Evolutionary conservation across 2,797 vertebrate species (phyloP).

Genomic region (Acanthurus leucopareius): DNA sequence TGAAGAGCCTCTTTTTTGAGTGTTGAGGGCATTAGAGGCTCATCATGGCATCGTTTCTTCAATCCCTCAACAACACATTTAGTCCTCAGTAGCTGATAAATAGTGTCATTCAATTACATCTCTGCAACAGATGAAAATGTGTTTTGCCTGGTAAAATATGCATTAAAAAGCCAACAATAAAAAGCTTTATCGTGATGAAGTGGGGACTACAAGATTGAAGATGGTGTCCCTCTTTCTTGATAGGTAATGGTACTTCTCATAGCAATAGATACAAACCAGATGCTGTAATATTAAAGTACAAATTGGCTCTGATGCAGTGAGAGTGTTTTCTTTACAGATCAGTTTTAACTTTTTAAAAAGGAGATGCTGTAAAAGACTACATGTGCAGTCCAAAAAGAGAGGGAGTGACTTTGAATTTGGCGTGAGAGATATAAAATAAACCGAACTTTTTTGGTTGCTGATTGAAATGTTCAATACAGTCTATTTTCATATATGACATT

Average conservation of each 20-base stretch:
- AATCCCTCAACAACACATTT: not conserved
- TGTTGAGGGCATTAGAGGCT: not conserved
- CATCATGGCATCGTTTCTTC: constrained; percentile 18
- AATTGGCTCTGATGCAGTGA: not conserved
- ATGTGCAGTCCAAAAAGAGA: not conserved
- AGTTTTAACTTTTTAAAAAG: not conserved
- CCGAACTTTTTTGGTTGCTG: not conserved
- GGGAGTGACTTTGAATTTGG: no score
- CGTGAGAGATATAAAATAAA: not conserved
- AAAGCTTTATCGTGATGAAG: not conserved
- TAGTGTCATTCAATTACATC: not conserved
- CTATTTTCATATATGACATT: not conserved
- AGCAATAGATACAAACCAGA: constrained; percentile 1
- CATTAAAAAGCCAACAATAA: not conserved
- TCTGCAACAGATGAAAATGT: not conserved
- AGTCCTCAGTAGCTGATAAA: not conserved
- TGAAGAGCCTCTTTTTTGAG: not conserved
- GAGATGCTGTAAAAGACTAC: not conserved
- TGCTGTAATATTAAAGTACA: not conserved
- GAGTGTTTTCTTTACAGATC: not conserved
- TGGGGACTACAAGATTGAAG: not conserved
- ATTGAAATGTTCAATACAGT: not conserved
- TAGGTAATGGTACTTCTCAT: constrained; percentile 1
- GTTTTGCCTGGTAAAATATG: not conserved
- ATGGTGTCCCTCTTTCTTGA: not conserved